Evolutionary conservation across 2,888 invertebrate species (phyloP).

Genomic region (Carterocephalus palaemon): DNA sequence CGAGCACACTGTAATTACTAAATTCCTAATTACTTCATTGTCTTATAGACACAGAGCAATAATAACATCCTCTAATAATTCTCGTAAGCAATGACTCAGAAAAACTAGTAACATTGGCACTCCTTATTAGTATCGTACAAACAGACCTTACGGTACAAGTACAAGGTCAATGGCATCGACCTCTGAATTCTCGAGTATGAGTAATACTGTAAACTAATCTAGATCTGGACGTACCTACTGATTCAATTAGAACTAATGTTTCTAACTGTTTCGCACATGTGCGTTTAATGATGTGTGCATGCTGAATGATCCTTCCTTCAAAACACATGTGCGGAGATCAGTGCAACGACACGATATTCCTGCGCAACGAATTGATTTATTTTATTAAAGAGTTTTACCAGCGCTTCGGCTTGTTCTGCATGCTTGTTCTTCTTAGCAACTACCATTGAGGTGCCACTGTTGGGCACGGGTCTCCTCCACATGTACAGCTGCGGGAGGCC

Average conservation of each 20-base stretch:
- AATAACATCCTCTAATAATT: too few relatives aligned
- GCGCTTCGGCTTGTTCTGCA: too few relatives aligned
- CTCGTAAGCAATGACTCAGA: constrained; percentile 13
- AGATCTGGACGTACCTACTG: constrained; percentile 1
- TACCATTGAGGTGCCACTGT: too few relatives aligned
- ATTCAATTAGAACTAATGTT: constrained; percentile 5
- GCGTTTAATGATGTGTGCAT: constrained; percentile 8
- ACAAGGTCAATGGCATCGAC: constrained; percentile 17
- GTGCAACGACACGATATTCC: constrained; percentile 1
- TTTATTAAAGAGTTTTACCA: too few relatives aligned
- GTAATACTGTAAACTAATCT: constrained; percentile 10
- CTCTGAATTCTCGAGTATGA: constrained; percentile 12
- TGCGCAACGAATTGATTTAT: background rate
- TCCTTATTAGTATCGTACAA: constrained; percentile 15
- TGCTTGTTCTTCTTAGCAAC: too few relatives aligned
- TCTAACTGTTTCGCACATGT: constrained; percentile 3
- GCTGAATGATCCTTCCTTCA: background rate
- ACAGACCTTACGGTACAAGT: constrained; percentile 17
- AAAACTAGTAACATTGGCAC: constrained; percentile 4
- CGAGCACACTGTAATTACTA: too few relatives aligned
- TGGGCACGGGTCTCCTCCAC: too few relatives aligned
- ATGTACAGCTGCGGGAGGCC: too few relatives aligned
- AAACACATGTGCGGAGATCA: constrained; percentile 1
- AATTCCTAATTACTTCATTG: too few relatives aligned
- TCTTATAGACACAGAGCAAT: too few relatives aligned